Conservation (phyloP, 2,888 invertebrate species). For the Hirtodrosophila alboralis region DNA sequence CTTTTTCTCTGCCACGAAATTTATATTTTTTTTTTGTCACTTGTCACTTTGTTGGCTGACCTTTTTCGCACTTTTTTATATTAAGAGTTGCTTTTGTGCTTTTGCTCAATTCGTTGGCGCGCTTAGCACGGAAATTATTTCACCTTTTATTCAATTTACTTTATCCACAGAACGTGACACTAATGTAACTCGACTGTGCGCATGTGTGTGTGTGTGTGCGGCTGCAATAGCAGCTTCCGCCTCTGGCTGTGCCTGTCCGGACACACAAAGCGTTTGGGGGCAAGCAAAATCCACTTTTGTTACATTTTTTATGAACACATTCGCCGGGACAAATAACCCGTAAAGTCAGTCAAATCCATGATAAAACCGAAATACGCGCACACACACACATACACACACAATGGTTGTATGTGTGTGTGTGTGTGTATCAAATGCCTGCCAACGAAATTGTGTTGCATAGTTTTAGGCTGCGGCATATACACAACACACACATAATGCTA, state of each 20-base stretch:
- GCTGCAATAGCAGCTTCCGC: slow-evolving; percentile 41
- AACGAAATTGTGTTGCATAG: slow-evolving; percentile 63
- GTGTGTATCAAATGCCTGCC: slow-evolving; percentile 56
- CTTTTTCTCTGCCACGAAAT: no score
- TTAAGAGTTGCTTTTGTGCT: slow-evolving; percentile 40
- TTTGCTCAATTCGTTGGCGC: slow-evolving; percentile 20
- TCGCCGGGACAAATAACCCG: slow-evolving; percentile 69
- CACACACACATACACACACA: slow-evolving; percentile 22
- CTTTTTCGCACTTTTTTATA: slow-evolving; percentile 58
- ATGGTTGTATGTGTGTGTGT: slow-evolving; percentile 25
- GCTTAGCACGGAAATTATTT: slow-evolving; percentile 65
- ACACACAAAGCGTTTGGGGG: slow-evolving; percentile 35
- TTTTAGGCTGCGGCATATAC: slow-evolving; percentile 57
- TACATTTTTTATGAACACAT: slow-evolving; percentile 74
- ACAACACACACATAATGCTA: slow-evolving; percentile 46
- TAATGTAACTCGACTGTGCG: slow-evolving; percentile 28
- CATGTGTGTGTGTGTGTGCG: slow-evolving; percentile 22
- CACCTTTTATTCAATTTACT: slow-evolving; percentile 72
- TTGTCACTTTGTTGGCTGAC: slow-evolving; percentile 34
- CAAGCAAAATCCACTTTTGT: slow-evolving; percentile 61
- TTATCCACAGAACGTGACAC: slow-evolving; percentile 50
- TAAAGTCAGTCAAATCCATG: slow-evolving; percentile 67
- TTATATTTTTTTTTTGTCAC: slow-evolving; percentile 41
- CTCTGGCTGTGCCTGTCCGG: slow-evolving; percentile 28
- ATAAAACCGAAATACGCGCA: slow-evolving; percentile 56